Base-by-base conservation (phyloP, 2,888 invertebrate genomes). In the Fabriciana adippe region DNA sequence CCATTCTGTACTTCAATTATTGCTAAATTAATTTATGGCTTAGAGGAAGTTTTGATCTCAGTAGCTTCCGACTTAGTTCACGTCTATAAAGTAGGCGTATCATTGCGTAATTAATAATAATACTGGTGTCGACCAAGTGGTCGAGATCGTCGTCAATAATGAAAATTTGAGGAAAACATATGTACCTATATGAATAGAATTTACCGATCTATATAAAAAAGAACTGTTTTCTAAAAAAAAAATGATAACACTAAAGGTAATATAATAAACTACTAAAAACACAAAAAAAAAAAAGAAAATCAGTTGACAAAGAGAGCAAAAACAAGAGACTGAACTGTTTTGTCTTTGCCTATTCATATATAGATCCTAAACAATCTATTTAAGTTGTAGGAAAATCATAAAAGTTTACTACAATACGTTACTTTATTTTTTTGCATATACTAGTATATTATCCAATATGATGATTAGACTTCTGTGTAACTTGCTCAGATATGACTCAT, bases 21-120 rank as follows among this genome's bases (percentile, higher is more conserved):
- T 63, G 62, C 31, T 70, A 59, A 71, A 66, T 64, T 62, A 69
- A 73, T 73, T 72, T 73, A 73, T 67, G 70, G 35, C 59, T 35
- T 56, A 53, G 53, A 61, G 67, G 69, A 62, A 71, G 60, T 68
- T 64, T 66, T 68, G 56, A 68, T 63, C 60, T 66, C 48, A 55
- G 54, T 66, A 51, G 57, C 55, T 55, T 54, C 47, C 31, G 16
- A 53, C 15, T 13, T 50, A 54, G 45, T 56, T 14, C 26, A 8
- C 26, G 13, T 35, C 16, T 26, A 50, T 63, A 31, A 45, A 16
- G 31, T 31, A 31, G 26, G 53, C 14, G 47, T 8, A 59, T 66
- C 3, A 21, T 11, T 31, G 16, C 16, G n/a, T 31, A 16, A 13
- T n/a, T 16, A 31, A 16, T 26, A 5, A 1, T 48, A n/a, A 26